Evolutionary conservation across 2,113 vertebrate species (phyloP), one percentile per base, ranked within the genome.

Genomic region (Chaenogobius annularis): DNA sequence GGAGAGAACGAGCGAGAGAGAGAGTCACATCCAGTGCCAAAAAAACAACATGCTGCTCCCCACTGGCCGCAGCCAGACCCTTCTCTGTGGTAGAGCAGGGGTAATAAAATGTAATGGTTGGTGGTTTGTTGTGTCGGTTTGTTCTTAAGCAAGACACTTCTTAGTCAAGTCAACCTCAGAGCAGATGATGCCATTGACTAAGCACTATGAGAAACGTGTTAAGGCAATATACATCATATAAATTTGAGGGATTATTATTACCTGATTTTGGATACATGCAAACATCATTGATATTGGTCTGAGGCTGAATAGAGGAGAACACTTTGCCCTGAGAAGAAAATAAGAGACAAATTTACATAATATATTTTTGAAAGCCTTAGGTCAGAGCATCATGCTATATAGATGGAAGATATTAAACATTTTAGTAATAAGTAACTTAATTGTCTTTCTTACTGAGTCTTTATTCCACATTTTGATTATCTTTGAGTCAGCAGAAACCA

Each of bases 381-480:
- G 5, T 2, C 3, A 61, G 26, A 19, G 12, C 14, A 35, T 31
- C 35, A 61, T 26, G 12, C 10, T 6, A 14, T 14, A 23, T 13
- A 58, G 20, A 46, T 58, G 5, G 26, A 15, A 61, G 3, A 8
- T 61, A 35, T 8, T 3, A 17, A 7, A 35, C 35, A 17, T 35
- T 7, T 31, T 17, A 35, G 26, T 35, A 19, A 14, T 37, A 26
- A 7, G 20, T 58, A 26, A 20, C 10, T 58, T 58, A 59, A 56
- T 7, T 31, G 22, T 1, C 5, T 22, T 35, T 86, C 95, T 84
- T 92, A 99, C 98, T 0, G 91, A 95, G 78, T 97, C 94, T 91
- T 93, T 97, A 89, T 97, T 96, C 97, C 98, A 98, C 85, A 99
- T 94, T 90, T 98, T 99, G 83, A 99, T 92, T 69, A 99, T 98